phyloP scores from a whole-genome alignment of 1,140 invertebrate species.

The Philotrypesis tridentata region DNA sequence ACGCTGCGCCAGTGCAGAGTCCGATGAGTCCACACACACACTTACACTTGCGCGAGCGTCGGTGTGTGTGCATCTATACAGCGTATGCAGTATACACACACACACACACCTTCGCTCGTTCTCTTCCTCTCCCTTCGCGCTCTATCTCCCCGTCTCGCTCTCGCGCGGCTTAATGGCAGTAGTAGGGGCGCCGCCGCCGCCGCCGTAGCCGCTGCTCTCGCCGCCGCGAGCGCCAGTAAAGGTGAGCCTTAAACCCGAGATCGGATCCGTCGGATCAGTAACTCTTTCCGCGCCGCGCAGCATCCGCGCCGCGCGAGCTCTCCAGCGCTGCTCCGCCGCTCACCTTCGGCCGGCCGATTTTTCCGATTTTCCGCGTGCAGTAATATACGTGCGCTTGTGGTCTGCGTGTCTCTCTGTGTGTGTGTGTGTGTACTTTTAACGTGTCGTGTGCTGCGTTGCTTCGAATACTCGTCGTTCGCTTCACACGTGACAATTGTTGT shows the following conservation, averaged over 20 bases:
- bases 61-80: neutral
- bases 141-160: constrained; percentile 18
- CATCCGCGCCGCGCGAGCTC: too few species aligned
- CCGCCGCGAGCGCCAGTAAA: constrained; percentile 39
- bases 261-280: constrained; percentile 65
- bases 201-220: constrained; percentile 20
- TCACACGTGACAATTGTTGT: too few species aligned
- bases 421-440: too few species aligned
- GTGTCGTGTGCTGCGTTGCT: too few species aligned
- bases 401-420: too few species aligned
- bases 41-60: neutral
- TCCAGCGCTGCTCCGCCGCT: too few species aligned
- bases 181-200: constrained; percentile 51
- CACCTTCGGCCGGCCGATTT: too few species aligned
- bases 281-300: constrained; percentile 66
- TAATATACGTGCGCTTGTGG: too few species aligned
- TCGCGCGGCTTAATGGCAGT: constrained; percentile 44
- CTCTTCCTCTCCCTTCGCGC: neutral
- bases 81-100: too few species aligned
- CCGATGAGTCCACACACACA: neutral
- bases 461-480: too few species aligned
- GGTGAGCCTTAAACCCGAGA: constrained; percentile 63
- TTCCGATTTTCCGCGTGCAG: too few species aligned
- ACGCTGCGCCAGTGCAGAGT: too few species aligned
- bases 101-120: neutral